Base-by-base conservation (phyloP, 1,140 invertebrate species). In the Brachystomella parvula region DNA sequence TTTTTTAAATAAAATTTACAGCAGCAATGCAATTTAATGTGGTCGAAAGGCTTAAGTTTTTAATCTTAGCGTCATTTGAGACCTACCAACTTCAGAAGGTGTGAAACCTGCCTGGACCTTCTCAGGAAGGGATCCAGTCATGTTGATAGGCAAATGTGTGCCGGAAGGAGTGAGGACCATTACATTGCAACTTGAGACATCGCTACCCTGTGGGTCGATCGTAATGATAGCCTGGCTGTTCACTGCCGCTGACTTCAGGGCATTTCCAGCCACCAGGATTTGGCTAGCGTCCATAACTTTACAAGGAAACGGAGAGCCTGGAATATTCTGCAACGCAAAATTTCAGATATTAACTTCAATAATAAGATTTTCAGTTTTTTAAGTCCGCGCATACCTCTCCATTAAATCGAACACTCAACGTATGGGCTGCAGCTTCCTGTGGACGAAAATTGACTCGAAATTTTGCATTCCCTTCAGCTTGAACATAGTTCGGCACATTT, bases 401-500 rank as follows among this genome's bases (percentile, higher is more conserved):
- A 79, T 99, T 99, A 77, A 98, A 98, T 70, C 94, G 86, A 32
- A 98, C 92, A 65, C 90, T 94, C 0, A 94, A 80, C 66, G 85
- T 89, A 77, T 96, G 93, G 0, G 87, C 83, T 1, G 90, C 89
- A 2, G 92, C 86, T 81, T 94, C 91, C 61, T 92, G 90, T 0
- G 95, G 96, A 74, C 96, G 96, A 78, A 98, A 99, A 77, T 96
- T 96, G 1, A 98, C 95, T 74, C 86, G 79, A 73, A 98, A 97
- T 74, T 89, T 87, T 0, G 95, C 95, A 79, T 98, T 96, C 29
- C 93, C 94, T 82, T 97, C 94, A 47, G 92, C 93, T 76, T 97
- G 92, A 1, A 98, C 95, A 78, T 96, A 98, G 81, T 98, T 98
- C 3, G 96, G 96, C 3, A 99, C 95, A 81, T 98, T 98, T 75